Base-by-base conservation (phyloP, 2,797 vertebrate genomes). In the Anguilla megastoma region DNA sequence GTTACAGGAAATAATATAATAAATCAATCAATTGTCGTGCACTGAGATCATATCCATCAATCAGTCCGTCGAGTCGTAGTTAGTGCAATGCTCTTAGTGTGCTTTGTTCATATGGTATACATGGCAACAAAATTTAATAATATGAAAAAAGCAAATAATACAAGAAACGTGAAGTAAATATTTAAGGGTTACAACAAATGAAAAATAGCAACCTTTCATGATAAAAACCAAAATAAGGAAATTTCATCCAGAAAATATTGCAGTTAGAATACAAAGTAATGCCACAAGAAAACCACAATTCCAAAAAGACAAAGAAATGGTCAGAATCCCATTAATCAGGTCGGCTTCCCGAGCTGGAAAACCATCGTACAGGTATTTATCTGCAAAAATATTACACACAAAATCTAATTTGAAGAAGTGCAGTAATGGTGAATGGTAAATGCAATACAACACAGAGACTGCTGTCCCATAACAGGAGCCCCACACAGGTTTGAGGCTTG, bases 381-480 rank as follows among this genome's bases (percentile, higher is more conserved):
- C 0, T 36, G 36, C 21, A n/a, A 8, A 2, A 9, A 6, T 48
- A 8, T 5, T n/a, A 45, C 12, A 24, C 48, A 21, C 18, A 21
- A 45, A 48, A 80, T 80, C 36, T 21, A 2, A 80, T 80, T 9
- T 48, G 4, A n/a, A 48, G 76, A 45, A 50, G 36, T n/a, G 18
- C 45, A 80, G 41, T 33, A 33, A 33, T 33, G 33, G 33, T 33
- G 1, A 33, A 33, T 33, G 33, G 33, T 33, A 33, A 33, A 33
- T 33, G 33, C 33, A 33, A 1, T 33, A 33, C 14, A 76, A 36
- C 71, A 3, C 14, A 2, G 18, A 50, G 41, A 30, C 27, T 41
- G 76, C 84, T 85, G 52, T 54, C 87, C 84, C 80, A 76, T 52
- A 12, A n/a, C 45, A 41, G 50, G 54, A 86, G 80, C 21, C 56